A percentile compares a stretch with the other conserved stretches of the same genome.
These are phyloP conservation scores for Neotoma lepida DNA, from an alignment of 2,113 vertebrate genomes.

Conservation along the genomic window DNA sequence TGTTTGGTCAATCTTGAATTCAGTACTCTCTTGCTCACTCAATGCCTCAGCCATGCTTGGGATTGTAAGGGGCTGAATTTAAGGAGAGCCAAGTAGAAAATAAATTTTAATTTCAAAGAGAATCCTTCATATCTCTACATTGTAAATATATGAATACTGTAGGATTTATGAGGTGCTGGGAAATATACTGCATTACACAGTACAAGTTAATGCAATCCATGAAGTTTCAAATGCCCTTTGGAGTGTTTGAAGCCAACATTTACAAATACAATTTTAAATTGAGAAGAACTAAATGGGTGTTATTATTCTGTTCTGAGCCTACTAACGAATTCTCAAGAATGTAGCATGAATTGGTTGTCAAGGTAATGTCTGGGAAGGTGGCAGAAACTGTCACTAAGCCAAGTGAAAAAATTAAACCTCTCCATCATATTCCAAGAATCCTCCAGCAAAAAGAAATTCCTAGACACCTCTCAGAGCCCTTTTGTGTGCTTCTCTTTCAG, in stretches of 20 bases:
- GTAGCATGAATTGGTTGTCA: slow-evolving; percentile 73
- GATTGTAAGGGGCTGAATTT: slow-evolving; percentile 20
- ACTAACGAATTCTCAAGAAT: slow-evolving; percentile 73
- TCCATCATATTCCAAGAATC: slow-evolving; percentile 71
- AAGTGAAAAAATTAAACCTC: slow-evolving; percentile 77
- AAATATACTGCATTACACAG: slow-evolving; percentile 63
- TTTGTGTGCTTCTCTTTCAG: slow-evolving; percentile 67
- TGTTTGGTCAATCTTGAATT: not conserved
- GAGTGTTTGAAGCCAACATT: slow-evolving; percentile 67
- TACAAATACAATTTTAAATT: slow-evolving; percentile 75
- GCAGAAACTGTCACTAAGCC: slow-evolving; percentile 77
- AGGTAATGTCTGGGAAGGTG: slow-evolving; percentile 79
- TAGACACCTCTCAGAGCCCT: slow-evolving; percentile 61
- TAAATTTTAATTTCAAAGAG: slow-evolving; percentile 73
- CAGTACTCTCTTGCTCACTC: not conserved
- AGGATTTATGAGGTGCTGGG: slow-evolving; percentile 73
- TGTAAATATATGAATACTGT: slow-evolving; percentile 55
- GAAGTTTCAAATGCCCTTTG: slow-evolving; percentile 58
- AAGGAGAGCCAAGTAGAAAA: slow-evolving; percentile 59
- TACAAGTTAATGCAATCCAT: slow-evolving; percentile 51
- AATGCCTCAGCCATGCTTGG: not conserved
- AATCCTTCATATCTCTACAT: slow-evolving; percentile 63
- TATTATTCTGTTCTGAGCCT: slow-evolving; percentile 69
- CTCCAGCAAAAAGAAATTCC: slow-evolving; percentile 64
- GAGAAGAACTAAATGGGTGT: slow-evolving; percentile 73